Evolutionary conservation across 2,797 vertebrate genomes (phyloP).

Genomic region (Pseudopleuronectes americanus): DNA sequence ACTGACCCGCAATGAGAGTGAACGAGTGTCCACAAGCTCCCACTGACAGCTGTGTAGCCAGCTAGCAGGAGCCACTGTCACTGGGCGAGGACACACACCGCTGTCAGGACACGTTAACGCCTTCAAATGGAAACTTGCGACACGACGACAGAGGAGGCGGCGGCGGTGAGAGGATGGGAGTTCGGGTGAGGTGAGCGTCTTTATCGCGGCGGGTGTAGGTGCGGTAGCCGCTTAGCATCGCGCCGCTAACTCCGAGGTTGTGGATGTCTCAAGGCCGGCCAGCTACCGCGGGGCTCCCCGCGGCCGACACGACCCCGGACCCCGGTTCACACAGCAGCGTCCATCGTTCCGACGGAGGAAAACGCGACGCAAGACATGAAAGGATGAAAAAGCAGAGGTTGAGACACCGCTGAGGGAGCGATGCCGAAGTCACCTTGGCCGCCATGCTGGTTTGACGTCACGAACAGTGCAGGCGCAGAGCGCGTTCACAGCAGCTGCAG

Average conservation of each 20-base stretch:
- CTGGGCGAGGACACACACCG: slow-evolving; percentile 52
- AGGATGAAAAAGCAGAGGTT: slow-evolving; percentile 34
- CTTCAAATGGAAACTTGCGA: slow-evolving; percentile 13
- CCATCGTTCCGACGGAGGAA: not conserved
- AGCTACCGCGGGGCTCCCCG: slow-evolving; percentile 48
- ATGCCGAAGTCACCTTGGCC: slow-evolving; percentile 98
- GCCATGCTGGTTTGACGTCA: slow-evolving; percentile 95
- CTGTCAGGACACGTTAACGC: slow-evolving; percentile 18
- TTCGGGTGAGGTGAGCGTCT: not conserved
- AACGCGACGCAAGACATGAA: slow-evolving; percentile 31
- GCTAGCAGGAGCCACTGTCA: slow-evolving; percentile 40
- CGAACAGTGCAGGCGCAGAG: slow-evolving; percentile 56
- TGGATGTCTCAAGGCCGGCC: slow-evolving; percentile 69
- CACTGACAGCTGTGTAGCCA: slow-evolving; percentile 24
- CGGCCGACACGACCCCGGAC: slow-evolving; percentile 7
- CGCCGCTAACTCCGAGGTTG: slow-evolving; percentile 63
- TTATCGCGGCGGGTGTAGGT: not conserved
- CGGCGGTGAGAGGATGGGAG: not conserved
- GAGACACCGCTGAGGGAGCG: slow-evolving; percentile 55
- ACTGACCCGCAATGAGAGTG: too few relatives aligned
- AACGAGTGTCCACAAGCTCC: not conserved
- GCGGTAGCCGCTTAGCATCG: slow-evolving; percentile 47
- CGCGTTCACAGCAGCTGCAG: slow-evolving; percentile 24
- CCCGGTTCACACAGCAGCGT: too few relatives aligned
- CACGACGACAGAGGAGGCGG: not conserved